Conservation (phyloP, 2,888 invertebrate species). For the Homarus gammarus region DNA sequence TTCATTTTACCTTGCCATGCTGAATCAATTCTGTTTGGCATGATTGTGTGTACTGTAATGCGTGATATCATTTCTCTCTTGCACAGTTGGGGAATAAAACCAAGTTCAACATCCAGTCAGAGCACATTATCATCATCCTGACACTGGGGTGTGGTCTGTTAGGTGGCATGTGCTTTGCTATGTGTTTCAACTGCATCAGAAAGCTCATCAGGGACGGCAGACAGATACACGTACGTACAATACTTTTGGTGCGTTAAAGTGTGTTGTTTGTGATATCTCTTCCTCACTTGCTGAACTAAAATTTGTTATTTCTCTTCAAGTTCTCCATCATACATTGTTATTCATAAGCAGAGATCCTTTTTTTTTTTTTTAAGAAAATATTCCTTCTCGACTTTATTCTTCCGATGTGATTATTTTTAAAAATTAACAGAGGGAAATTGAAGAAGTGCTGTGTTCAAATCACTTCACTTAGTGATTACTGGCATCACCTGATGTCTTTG, state of each 20-base stretch:
- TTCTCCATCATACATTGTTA: background rate
- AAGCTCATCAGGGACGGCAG: conserved; percentile 92
- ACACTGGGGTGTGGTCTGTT: conserved; percentile 92
- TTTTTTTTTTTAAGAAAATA: background rate
- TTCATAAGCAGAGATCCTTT: no score
- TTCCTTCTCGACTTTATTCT: no score
- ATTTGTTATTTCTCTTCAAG: no score
- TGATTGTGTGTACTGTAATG: no score
- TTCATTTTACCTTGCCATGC: background rate
- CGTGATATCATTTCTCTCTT: no score
- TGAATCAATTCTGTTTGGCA: no score
- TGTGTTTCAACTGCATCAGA: conserved; percentile 91
- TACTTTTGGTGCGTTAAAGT: background rate
- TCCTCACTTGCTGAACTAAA: background rate
- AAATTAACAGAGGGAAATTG: no score
- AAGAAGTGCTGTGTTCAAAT: no score
- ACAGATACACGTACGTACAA: conserved; percentile 87
- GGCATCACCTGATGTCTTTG: no score
- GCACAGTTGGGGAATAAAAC: conserved; percentile 61
- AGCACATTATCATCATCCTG: conserved; percentile 89
- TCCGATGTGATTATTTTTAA: no score
- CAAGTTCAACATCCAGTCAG: conserved; percentile 77
- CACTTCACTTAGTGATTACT: no score
- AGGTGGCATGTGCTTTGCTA: conserved; percentile 92
- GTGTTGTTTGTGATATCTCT: background rate